Evolutionary conservation across 1,140 invertebrate species (phyloP).

Genomic region (Ridgeia piscesae): DNA sequence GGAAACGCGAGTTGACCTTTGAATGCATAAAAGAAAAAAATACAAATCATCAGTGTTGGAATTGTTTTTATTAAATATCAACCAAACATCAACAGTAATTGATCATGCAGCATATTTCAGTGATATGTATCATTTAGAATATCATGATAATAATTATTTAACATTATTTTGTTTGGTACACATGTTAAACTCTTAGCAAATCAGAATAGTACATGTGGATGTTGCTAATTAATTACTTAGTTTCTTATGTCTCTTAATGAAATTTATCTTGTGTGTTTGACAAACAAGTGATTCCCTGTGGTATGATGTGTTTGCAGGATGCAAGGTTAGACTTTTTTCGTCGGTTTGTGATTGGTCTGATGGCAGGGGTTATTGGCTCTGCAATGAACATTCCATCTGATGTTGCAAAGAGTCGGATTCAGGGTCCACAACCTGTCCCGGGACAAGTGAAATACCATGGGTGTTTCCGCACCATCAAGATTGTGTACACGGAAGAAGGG

Average conservation of each 20-base stretch:
- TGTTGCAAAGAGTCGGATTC: conserved; percentile 92
- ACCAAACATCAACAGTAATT: background rate
- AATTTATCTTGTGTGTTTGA: background rate
- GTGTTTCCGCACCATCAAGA: conserved; percentile 72
- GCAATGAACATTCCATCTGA: conserved; percentile 92
- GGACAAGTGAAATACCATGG: conserved; percentile 75
- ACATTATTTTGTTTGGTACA: background rate
- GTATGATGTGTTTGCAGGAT: conserved; percentile 62
- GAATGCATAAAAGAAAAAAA: no score
- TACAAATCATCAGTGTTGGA: no score
- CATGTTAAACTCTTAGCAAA: no score
- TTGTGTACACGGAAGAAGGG: conserved; percentile 86
- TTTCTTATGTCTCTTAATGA: background rate
- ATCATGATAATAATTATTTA: no score
- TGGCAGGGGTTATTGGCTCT: conserved; percentile 80
- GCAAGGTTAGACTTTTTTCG: conserved; percentile 68
- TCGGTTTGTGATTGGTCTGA: conserved; percentile 79
- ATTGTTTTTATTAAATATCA: background rate
- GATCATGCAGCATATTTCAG: no score
- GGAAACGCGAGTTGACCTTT: background rate
- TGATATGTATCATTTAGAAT: no score
- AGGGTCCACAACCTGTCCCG: conserved; percentile 77
- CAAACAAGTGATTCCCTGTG: background rate
- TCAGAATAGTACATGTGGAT: background rate
- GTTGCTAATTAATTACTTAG: background rate